Conservation (phyloP, 2,113 vertebrate species). For the Uropsilus gracilis region DNA sequence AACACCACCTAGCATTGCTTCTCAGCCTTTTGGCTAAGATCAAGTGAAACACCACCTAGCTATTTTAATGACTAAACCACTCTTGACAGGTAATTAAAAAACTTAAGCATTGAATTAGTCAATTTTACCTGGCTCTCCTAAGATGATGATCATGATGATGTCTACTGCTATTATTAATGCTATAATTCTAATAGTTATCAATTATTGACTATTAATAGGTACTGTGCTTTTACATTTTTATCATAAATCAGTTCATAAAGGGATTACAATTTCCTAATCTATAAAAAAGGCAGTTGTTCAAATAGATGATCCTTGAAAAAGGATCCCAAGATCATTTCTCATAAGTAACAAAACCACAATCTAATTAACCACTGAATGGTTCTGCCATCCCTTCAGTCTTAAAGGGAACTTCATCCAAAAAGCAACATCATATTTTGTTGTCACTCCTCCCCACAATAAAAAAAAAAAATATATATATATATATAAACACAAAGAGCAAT, state of each 20-base stretch:
- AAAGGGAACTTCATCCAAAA: not conserved
- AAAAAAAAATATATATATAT: too few relatives aligned
- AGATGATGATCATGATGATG: not conserved
- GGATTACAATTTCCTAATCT: conserved; percentile 9
- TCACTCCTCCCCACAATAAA: not conserved
- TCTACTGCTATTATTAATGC: not conserved
- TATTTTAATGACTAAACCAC: conserved; percentile 23
- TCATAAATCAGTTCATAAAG: not conserved
- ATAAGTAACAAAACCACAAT: not conserved
- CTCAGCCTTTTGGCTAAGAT: too few relatives aligned
- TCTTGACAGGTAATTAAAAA: not conserved
- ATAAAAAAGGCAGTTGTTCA: not conserved
- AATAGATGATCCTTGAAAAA: too few relatives aligned
- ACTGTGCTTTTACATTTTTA: not conserved
- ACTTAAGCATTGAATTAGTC: not conserved
- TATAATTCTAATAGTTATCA: not conserved
- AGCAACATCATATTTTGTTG: not conserved
- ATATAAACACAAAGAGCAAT: not conserved
- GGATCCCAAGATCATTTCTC: not conserved
- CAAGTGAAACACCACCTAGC: not conserved
- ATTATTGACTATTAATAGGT: not conserved
- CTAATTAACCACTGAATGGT: not conserved
- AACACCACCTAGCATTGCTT: not conserved
- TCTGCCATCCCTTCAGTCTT: not conserved
- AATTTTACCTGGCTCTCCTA: not conserved